These are phyloP conservation scores for Molossus alvarezi DNA, from an alignment of 2,797 vertebrate species.

Conservation along the genomic window DNA sequence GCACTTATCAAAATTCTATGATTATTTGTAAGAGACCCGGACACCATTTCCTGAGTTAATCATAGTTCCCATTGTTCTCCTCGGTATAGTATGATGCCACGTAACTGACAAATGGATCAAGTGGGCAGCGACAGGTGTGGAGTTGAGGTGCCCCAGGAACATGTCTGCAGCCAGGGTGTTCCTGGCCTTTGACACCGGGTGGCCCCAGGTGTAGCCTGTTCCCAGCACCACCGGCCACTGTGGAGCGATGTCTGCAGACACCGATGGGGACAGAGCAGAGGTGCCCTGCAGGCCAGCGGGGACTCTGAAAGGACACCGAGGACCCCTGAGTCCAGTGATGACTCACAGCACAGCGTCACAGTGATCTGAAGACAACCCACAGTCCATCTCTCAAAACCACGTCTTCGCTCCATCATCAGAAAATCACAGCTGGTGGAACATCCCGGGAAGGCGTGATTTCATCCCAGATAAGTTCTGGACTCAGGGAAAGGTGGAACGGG, in stretches of 20 bases:
- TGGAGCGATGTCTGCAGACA: not conserved
- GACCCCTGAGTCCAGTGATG: no score
- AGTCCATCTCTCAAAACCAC: not conserved
- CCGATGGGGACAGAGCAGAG: not conserved
- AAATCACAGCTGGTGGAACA: not conserved
- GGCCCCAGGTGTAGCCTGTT: no score
- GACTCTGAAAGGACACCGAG: not conserved
- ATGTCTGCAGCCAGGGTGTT: rapidly evolving
- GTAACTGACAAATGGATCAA: not conserved
- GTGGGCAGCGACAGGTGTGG: not conserved
- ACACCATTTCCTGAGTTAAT: not conserved
- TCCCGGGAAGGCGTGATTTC: not conserved
- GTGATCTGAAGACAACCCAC: not conserved
- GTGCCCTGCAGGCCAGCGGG: not conserved
- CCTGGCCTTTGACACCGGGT: not conserved
- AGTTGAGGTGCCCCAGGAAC: rapidly evolving
- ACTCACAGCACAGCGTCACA: not conserved
- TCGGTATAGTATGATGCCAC: not conserved
- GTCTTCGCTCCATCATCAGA: not conserved
- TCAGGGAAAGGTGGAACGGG: not conserved
- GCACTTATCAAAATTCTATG: not conserved
- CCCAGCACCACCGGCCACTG: not conserved
- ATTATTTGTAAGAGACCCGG: not conserved
- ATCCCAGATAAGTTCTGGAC: not conserved
- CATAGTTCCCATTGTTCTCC: not conserved